Evolutionary conservation across 2,797 vertebrate genomes (phyloP).

Genomic region (Typhlichthys eigenmanni): DNA sequence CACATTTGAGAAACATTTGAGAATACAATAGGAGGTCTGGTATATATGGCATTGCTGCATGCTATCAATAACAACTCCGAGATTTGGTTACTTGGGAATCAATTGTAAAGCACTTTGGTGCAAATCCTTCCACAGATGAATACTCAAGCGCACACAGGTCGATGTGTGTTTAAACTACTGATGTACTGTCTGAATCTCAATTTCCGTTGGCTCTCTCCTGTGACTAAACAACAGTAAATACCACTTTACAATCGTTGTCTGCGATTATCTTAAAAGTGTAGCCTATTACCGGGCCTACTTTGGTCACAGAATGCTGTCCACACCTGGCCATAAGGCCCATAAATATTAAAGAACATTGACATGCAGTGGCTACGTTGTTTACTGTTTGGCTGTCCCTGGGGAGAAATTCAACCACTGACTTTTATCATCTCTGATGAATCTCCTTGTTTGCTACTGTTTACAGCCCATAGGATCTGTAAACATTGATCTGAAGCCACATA

Average conservation of each 20-base stretch:
- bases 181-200: constrained; percentile 31
- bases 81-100: constrained; percentile 44
- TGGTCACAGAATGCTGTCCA: not conserved
- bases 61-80: constrained; percentile 25
- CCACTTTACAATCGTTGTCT: not conserved
- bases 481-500: constrained; percentile 59
- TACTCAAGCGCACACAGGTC: constrained; percentile 33
- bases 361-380: constrained; percentile 34
- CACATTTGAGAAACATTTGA: not conserved
- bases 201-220: constrained; percentile 10
- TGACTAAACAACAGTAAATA: constrained; percentile 18
- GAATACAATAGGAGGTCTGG: too few species aligned
- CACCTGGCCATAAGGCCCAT: constrained; percentile 35
- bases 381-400: constrained; percentile 55
- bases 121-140: constrained; percentile 40
- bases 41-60: too few species aligned
- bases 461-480: constrained; percentile 27
- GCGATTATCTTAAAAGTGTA: not conserved
- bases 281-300: not conserved
- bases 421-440: constrained; percentile 50
- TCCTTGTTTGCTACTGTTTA: constrained; percentile 44
- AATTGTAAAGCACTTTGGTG: constrained; percentile 56
- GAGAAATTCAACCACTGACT: constrained; percentile 52
- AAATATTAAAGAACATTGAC: constrained; percentile 63
- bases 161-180: constrained; percentile 45